Evolutionary conservation across 2,797 vertebrate species (phyloP).

Genomic region (Brachymystax lenok): DNA sequence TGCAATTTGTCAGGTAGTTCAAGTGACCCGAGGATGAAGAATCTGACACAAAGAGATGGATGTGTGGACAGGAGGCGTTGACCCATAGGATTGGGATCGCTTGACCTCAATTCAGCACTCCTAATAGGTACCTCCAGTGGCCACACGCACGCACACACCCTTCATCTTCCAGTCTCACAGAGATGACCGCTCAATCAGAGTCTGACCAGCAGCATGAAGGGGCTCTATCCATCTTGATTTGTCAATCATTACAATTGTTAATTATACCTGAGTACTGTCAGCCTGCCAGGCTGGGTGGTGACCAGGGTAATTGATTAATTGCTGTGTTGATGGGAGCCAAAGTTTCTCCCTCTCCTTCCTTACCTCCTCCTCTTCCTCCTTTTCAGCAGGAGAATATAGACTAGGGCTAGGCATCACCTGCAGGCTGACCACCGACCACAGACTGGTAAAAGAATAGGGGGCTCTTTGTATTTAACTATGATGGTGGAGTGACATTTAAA

Average conservation of each 20-base stretch:
- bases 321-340: conserved; percentile 56
- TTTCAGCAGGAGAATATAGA: conserved; percentile 7
- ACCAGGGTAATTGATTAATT: conserved; percentile 81
- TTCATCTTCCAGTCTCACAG: neutral
- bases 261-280: conserved; percentile 83
- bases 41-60: conserved; percentile 52
- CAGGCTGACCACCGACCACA: neutral
- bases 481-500: conserved; percentile 43
- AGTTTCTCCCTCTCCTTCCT: conserved; percentile 8
- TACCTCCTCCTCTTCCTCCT: neutral
- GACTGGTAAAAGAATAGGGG: conserved; percentile 8
- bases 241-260: conserved; percentile 82
- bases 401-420: conserved; percentile 25
- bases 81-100: conserved; percentile 36
- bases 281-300: conserved; percentile 64
- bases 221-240: conserved; percentile 77
- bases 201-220: conserved; percentile 37
- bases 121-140: conserved; percentile 12
- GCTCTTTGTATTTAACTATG: conserved; percentile 27
- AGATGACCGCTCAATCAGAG: conserved; percentile 49
- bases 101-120: conserved; percentile 39
- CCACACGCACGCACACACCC: neutral
- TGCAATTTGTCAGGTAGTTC: conserved; percentile 30
- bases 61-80: conserved; percentile 45
- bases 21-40: conserved; percentile 53